A percentile compares a stretch with the other conserved stretches of the same genome.
These are phyloP conservation scores for Poecilia latipinna DNA, from an alignment of 2,113 vertebrate genomes.

Conservation along the genomic window DNA sequence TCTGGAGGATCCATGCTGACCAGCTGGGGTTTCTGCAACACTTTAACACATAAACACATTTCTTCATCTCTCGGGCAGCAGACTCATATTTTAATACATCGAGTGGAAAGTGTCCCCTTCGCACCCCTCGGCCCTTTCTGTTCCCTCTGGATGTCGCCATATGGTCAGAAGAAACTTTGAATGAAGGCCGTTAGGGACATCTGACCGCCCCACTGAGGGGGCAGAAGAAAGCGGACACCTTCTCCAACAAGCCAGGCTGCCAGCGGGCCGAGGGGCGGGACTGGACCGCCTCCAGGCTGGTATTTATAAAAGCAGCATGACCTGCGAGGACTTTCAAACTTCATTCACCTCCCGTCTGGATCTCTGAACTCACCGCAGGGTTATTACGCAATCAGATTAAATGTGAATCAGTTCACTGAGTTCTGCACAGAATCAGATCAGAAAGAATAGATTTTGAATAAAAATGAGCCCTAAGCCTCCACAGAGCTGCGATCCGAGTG, in stretches of 20 bases:
- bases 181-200: background rate
- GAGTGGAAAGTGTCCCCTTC: background rate
- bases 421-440: background rate
- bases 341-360: background rate
- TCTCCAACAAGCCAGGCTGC: background rate
- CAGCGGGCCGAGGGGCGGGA: constrained; percentile 1
- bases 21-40: background rate
- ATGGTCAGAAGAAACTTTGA: background rate
- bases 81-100: background rate
- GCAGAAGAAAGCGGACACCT: constrained; percentile 20
- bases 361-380: too few species aligned
- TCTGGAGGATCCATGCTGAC: constrained; percentile 42
- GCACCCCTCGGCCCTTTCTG: background rate
- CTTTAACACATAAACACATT: constrained; percentile 21
- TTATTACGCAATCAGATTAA: background rate
- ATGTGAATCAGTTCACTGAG: background rate
- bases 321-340: background rate
- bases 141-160: background rate
- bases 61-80: background rate
- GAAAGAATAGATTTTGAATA: background rate
- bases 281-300: background rate
- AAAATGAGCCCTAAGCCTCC: background rate
- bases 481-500: background rate
- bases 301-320: constrained; percentile 1
- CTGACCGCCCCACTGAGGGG: background rate